Conservation (phyloP, 2,797 vertebrate species). For the Halcyon smyrnensis region DNA sequence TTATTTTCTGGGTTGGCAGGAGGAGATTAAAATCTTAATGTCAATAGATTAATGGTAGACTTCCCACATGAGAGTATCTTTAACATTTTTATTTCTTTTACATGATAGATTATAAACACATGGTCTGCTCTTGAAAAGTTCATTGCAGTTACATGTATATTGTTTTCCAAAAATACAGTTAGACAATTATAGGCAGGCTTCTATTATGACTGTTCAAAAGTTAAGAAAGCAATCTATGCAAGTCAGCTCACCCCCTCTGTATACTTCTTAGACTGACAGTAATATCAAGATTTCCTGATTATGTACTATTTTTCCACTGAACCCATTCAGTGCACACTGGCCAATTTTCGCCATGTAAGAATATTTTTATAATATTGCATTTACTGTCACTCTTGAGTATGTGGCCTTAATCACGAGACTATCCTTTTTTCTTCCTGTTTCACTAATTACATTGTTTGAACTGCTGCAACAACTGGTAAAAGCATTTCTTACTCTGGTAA, state of each 20-base stretch:
- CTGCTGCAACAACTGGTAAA: not conserved
- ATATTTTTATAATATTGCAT: not conserved
- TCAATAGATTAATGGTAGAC: not conserved
- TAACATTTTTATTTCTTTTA: not conserved
- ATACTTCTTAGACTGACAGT: not conserved
- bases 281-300: not conserved
- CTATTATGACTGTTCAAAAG: not conserved
- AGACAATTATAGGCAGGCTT: not conserved
- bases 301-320: not conserved
- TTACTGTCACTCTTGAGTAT: not conserved
- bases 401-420: not conserved
- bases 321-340: not conserved
- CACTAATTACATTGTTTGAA: not conserved
- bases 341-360: fast-evolving
- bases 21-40: not conserved
- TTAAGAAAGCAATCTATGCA: not conserved
- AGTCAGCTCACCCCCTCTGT: not conserved
- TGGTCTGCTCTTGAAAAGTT: not conserved
- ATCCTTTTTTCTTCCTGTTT: not conserved
- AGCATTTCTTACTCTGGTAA: not conserved
- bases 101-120: not conserved
- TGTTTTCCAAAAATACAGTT: not conserved
- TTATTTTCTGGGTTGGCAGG: not conserved
- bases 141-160: not conserved
- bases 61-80: not conserved